phyloP scores from a whole-genome alignment of 2,888 invertebrate species.

The Dicycla oo region DNA sequence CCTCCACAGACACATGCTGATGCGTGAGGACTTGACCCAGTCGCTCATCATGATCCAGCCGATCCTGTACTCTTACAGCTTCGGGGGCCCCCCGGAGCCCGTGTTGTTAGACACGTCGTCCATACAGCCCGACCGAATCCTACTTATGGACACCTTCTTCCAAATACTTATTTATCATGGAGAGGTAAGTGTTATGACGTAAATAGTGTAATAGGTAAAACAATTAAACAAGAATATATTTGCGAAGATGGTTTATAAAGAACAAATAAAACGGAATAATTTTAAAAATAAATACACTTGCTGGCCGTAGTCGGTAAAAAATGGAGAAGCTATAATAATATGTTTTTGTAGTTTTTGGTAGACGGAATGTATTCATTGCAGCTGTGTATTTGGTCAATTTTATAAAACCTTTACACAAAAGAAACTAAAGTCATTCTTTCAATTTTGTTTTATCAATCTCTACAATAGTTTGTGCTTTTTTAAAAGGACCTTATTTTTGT shows the following conservation, averaged over 20 bases:
- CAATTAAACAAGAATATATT: too few relatives aligned
- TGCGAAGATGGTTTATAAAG: not conserved
- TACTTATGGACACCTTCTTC: slow-evolving; percentile 99
- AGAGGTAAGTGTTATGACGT: slow-evolving; percentile 91
- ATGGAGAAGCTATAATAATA: too few relatives aligned
- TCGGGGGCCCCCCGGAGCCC: slow-evolving; percentile 99
- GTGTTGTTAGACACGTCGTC: slow-evolving; percentile 99
- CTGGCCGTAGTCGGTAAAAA: not conserved
- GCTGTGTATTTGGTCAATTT: not conserved
- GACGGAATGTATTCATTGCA: not conserved
- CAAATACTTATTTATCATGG: slow-evolving; percentile 99
- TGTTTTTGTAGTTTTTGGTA: not conserved
- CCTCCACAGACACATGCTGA: slow-evolving; percentile 96
- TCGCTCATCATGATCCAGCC: slow-evolving; percentile 99
- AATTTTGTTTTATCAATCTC: not conserved
- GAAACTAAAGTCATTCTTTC: too few relatives aligned
- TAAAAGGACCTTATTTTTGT: not conserved
- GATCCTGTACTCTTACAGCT: slow-evolving; percentile 99
- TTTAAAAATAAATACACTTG: not conserved
- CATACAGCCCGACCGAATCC: slow-evolving; percentile 98
- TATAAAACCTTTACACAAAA: not conserved
- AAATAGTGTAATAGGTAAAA: not conserved
- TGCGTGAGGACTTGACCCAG: slow-evolving; percentile 99
- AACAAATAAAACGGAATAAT: not conserved
- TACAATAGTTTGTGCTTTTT: not conserved